Conservation (phyloP, 2,888 invertebrate genomes). For the Euplagia quadripunctaria region DNA sequence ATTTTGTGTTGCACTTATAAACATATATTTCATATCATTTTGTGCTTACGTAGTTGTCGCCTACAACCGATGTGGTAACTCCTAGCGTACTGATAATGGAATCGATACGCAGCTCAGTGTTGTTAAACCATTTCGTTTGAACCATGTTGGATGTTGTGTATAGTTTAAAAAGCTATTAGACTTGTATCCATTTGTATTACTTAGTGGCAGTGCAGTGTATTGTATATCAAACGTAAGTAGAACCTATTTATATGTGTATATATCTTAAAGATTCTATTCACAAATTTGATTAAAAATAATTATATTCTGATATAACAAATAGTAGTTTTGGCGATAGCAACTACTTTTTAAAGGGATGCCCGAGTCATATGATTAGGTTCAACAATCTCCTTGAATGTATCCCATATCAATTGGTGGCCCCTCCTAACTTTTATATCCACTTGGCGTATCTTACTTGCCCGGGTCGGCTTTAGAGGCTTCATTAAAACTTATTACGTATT, state of each 20-base stretch:
- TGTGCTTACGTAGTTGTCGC: slow-evolving; percentile 47
- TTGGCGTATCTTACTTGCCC: slow-evolving; percentile 46
- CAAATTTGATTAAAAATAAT: slow-evolving; percentile 31
- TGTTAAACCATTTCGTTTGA: slow-evolving; percentile 38
- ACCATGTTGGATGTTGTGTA: slow-evolving; percentile 49
- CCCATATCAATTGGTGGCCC: slow-evolving; percentile 49
- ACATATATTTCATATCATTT: slow-evolving; percentile 47
- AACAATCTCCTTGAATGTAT: slow-evolving; percentile 43
- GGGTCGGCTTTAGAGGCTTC: slow-evolving; percentile 45
- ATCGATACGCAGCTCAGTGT: slow-evolving; percentile 53
- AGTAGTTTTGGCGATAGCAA: slow-evolving; percentile 35
- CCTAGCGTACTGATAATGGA: slow-evolving; percentile 58
- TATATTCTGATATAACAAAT: slow-evolving; percentile 35
- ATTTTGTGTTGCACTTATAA: slow-evolving; percentile 67
- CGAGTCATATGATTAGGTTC: slow-evolving; percentile 35
- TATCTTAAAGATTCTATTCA: slow-evolving; percentile 23
- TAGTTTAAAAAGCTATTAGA: slow-evolving; percentile 42
- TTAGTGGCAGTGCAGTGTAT: slow-evolving; percentile 34
- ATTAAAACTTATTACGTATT: slow-evolving; percentile 57
- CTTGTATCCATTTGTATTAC: slow-evolving; percentile 28
- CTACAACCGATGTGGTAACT: slow-evolving; percentile 43
- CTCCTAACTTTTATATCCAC: slow-evolving; percentile 49
- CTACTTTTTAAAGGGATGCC: slow-evolving; percentile 33
- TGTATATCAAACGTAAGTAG: slow-evolving; percentile 42
- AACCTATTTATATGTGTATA: slow-evolving; percentile 20